Conservation (phyloP, 2,113 vertebrate genomes). For the Butastur rufipennis region DNA sequence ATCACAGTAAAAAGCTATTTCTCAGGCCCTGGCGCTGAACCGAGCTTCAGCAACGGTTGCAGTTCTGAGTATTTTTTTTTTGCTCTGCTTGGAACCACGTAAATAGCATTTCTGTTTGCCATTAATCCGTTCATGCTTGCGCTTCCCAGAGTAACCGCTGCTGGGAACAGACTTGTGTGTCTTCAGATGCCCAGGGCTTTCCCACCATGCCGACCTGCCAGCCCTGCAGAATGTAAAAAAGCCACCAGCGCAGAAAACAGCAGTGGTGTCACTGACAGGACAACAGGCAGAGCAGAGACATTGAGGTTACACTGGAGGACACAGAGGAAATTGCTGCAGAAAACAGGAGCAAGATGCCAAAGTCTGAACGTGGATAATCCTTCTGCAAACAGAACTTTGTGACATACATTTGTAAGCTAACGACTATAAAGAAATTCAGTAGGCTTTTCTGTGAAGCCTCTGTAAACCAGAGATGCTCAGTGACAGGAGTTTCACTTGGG, state of each 20-base stretch:
- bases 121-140: not conserved
- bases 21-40: not conserved
- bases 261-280: not conserved
- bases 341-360: not conserved
- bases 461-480: not conserved
- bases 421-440: not conserved
- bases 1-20: not conserved
- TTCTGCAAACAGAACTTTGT: not conserved
- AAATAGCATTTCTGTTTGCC: not conserved
- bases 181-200: not conserved
- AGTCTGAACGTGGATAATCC: not conserved
- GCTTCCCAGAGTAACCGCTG: not conserved
- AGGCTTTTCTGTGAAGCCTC: not conserved
- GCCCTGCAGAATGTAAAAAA: not conserved
- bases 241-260: not conserved
- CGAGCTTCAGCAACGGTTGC: not conserved
- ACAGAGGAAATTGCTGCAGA: not conserved
- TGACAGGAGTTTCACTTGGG: not conserved
- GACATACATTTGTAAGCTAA: not conserved
- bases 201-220: not conserved
- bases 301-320: not conserved
- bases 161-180: not conserved
- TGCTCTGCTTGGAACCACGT: not conserved
- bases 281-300: not conserved
- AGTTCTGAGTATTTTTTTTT: not conserved